phyloP scores from a whole-genome alignment of 2,113 vertebrate genomes.

The Tragelaphus scriptus region DNA sequence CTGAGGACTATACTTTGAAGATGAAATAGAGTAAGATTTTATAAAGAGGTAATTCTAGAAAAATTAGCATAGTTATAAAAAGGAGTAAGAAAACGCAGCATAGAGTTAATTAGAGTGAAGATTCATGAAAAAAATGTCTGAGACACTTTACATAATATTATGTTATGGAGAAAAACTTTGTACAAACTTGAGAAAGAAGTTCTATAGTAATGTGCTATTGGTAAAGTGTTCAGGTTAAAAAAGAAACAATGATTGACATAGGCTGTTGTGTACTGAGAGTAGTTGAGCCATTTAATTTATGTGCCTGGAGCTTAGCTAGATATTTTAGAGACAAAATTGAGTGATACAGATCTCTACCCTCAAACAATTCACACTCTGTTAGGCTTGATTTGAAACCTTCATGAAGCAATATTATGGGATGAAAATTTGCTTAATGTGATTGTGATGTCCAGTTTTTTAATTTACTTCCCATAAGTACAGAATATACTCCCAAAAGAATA shows the following conservation, averaged over 20 bases:
- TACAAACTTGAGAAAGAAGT: conserved; percentile 18
- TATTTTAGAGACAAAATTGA: background rate
- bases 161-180: background rate
- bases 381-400: background rate
- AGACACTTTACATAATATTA: background rate
- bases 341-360: background rate
- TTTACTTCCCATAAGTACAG: background rate
- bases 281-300: background rate
- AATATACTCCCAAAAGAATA: background rate
- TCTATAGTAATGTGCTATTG: background rate
- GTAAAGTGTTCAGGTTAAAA: background rate
- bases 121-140: background rate
- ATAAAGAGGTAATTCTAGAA: background rate
- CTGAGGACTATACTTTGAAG: background rate
- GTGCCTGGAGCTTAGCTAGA: background rate
- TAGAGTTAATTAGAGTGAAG: background rate
- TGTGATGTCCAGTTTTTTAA: background rate
- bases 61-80: background rate
- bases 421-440: background rate
- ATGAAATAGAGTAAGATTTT: background rate
- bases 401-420: background rate
- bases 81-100: background rate
- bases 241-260: background rate
- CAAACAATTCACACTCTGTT: background rate
- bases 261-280: background rate